Conservation (phyloP, 2,888 invertebrate species). For the Tipula confusa region DNA sequence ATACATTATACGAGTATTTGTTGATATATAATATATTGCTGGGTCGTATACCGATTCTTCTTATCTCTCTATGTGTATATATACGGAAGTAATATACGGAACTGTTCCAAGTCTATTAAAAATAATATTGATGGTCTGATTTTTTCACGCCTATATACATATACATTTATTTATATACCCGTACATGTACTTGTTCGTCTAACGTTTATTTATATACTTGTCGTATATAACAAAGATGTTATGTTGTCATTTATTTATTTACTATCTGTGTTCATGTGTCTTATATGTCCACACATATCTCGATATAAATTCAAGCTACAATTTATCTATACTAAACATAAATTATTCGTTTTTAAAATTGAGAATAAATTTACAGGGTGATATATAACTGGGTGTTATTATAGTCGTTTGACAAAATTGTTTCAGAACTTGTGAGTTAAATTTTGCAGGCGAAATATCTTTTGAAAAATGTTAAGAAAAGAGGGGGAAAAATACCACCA, state of each 20-base stretch:
- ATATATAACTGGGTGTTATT: neutral
- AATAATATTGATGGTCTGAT: neutral
- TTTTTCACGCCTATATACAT: neutral
- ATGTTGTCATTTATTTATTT: neutral
- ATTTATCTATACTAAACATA: slow-evolving; percentile 7
- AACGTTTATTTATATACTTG: neutral
- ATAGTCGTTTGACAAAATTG: no score
- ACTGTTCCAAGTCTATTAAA: neutral
- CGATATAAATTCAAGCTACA: neutral
- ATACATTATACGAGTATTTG: no score
- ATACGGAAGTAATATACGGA: no score
- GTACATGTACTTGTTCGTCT: neutral
- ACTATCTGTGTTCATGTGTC: neutral
- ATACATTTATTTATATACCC: no score
- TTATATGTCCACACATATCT: neutral
- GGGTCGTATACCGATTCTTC: neutral
- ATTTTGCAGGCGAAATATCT: no score
- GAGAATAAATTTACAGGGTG: neutral
- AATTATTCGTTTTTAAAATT: slow-evolving; percentile 17
- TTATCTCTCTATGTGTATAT: no score
- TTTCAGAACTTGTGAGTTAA: no score
- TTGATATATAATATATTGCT: no score
- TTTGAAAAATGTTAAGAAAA: no score
- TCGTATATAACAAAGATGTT: neutral
- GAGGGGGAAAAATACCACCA: no score